A percentile compares a stretch with the other conserved stretches of the same genome.
Evolutionary conservation across 2,888 invertebrate genomes (phyloP).

Genomic region (Mythimna loreyi): DNA sequence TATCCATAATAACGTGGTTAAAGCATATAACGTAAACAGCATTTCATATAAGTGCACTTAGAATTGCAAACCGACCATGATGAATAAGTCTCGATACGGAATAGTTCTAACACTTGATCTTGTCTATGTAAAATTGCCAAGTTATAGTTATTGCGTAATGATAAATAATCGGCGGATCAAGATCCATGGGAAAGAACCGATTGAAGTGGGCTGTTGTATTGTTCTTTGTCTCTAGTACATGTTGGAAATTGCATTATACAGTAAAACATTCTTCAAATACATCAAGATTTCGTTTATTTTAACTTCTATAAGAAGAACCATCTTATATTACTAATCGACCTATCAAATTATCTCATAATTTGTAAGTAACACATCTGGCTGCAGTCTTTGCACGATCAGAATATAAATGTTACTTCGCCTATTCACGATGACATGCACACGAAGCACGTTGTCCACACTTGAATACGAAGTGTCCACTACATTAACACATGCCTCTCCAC

Average conservation of each 20-base stretch:
- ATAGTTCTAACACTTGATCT: slow-evolving; percentile 51
- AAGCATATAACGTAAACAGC: slow-evolving; percentile 41
- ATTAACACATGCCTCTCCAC: slow-evolving; percentile 42
- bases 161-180: slow-evolving; percentile 39
- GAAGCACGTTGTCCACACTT: slow-evolving; percentile 39
- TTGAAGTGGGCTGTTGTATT: slow-evolving; percentile 40
- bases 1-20: slow-evolving; percentile 11
- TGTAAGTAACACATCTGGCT: slow-evolving; percentile 41
- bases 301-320: background rate
- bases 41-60: slow-evolving; percentile 49
- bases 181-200: slow-evolving; percentile 54
- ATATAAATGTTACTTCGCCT: slow-evolving; percentile 48
- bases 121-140: slow-evolving; percentile 58
- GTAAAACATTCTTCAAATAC: background rate
- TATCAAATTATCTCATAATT: slow-evolving; percentile 28
- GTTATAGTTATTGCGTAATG: slow-evolving; percentile 63
- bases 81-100: slow-evolving; percentile 47
- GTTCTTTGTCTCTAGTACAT: slow-evolving; percentile 17
- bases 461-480: slow-evolving; percentile 54
- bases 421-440: slow-evolving; percentile 51
- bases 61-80: slow-evolving; percentile 52
- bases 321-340: slow-evolving; percentile 3
- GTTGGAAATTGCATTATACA: slow-evolving; percentile 5
- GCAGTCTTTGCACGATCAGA: slow-evolving; percentile 37
- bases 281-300: background rate